Evolutionary conservation across 1,140 invertebrate genomes (phyloP).

Genomic region (Aphidius gifuensis): DNA sequence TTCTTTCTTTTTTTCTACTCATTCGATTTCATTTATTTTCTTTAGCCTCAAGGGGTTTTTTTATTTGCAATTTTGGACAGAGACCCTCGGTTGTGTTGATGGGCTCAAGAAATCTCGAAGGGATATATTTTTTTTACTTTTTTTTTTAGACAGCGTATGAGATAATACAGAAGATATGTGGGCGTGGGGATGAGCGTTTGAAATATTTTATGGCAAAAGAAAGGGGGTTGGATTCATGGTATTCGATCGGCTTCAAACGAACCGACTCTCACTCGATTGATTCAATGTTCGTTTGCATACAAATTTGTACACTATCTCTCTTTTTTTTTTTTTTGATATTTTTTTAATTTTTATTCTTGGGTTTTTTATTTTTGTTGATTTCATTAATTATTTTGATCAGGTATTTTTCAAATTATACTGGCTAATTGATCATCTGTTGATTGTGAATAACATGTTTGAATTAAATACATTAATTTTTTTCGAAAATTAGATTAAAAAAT

Average conservation of each 20-base stretch:
- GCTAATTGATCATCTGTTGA: too few relatives aligned
- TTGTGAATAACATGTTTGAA: too few relatives aligned
- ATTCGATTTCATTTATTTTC: too few relatives aligned
- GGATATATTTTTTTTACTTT: not conserved
- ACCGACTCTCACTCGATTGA: slow-evolving; percentile 11
- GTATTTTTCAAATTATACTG: too few relatives aligned
- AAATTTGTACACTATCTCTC: too few relatives aligned
- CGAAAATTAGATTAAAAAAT: too few relatives aligned
- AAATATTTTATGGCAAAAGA: not conserved
- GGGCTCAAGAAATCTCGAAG: slow-evolving; percentile 3
- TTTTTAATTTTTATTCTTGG: too few relatives aligned
- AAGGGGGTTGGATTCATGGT: not conserved
- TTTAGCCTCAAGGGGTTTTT: not conserved
- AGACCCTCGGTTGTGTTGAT: not conserved
- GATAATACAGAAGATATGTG: slow-evolving; percentile 7
- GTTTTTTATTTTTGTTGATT: too few relatives aligned
- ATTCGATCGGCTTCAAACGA: slow-evolving; percentile 18
- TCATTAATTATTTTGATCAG: too few relatives aligned
- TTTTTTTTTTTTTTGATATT: too few relatives aligned
- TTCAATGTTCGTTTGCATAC: not conserved
- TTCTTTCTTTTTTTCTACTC: too few relatives aligned
- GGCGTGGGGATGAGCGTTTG: not conserved
- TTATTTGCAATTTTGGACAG: not conserved
- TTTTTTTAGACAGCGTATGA: not conserved
- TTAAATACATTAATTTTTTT: too few relatives aligned